phyloP scores from a whole-genome alignment of 2,113 vertebrate genomes.

The Malaclemys terrapin region DNA sequence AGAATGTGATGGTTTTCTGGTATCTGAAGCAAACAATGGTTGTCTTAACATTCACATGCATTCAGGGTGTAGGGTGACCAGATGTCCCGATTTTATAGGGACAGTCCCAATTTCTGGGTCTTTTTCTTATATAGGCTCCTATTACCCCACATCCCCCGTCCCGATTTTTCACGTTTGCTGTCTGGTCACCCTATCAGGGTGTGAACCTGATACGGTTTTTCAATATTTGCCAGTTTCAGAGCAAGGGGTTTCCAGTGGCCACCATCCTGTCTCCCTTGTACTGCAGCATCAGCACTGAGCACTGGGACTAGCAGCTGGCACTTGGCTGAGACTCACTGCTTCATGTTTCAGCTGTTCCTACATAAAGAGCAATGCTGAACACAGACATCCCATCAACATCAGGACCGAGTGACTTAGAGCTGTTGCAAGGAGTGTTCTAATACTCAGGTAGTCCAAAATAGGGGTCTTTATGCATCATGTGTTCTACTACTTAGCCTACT shows the following conservation, averaged over 20 bases:
- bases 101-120: too few relatives aligned
- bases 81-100: too few relatives aligned
- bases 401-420: not conserved
- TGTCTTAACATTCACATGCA: not conserved
- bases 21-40: not conserved
- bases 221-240: not conserved
- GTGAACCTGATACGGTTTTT: not conserved
- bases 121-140: too few relatives aligned
- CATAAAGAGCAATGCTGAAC: not conserved
- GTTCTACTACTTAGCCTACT: conserved; percentile 21
- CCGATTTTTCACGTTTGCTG: too few relatives aligned
- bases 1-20: not conserved
- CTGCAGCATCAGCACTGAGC: not conserved
- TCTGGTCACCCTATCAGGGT: too few relatives aligned
- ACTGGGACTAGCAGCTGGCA: not conserved
- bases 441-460: conserved; percentile 20
- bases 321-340: not conserved
- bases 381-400: not conserved
- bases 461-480: not conserved
- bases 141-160: too few relatives aligned
- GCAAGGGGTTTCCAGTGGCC: not conserved
- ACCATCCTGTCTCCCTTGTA: not conserved
- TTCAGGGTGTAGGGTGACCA: too few relatives aligned
- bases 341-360: not conserved
- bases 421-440: conserved; percentile 41